Evolutionary conservation across 1,140 invertebrate species (phyloP).

Genomic region (Nymphalis io): DNA sequence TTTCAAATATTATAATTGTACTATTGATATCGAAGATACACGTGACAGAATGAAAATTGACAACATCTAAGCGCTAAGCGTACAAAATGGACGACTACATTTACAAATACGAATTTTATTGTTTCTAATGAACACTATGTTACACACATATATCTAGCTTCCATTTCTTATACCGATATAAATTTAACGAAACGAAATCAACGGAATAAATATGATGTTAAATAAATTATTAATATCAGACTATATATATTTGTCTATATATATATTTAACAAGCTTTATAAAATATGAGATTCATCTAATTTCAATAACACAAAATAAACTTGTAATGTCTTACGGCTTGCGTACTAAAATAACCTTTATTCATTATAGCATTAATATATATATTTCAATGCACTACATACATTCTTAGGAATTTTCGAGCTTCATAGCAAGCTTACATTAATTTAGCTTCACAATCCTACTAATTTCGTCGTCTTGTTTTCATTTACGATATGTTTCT

Average conservation of each 20-base stretch:
- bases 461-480: background rate
- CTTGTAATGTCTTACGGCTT: background rate
- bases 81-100: conserved; percentile 29
- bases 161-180: background rate
- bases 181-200: background rate
- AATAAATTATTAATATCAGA: no score
- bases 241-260: no score
- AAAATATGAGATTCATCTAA: conserved; percentile 31
- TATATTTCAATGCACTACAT: background rate
- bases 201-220: background rate
- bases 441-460: background rate
- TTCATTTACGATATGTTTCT: conserved; percentile 8
- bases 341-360: no score
- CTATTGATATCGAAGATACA: background rate
- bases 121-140: conserved; percentile 28
- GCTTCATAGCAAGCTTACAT: background rate
- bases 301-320: conserved; percentile 5
- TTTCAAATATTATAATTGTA: background rate
- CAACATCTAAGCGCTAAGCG: background rate
- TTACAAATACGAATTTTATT: conserved; percentile 22
- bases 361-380: background rate
- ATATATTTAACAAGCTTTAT: background rate
- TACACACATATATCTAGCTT: conserved; percentile 4
- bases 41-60: background rate
- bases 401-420: background rate